These are phyloP conservation scores for Microctenopoma steveboyesi DNA, from an alignment of 2,797 vertebrate genomes.

Conservation along the genomic window DNA sequence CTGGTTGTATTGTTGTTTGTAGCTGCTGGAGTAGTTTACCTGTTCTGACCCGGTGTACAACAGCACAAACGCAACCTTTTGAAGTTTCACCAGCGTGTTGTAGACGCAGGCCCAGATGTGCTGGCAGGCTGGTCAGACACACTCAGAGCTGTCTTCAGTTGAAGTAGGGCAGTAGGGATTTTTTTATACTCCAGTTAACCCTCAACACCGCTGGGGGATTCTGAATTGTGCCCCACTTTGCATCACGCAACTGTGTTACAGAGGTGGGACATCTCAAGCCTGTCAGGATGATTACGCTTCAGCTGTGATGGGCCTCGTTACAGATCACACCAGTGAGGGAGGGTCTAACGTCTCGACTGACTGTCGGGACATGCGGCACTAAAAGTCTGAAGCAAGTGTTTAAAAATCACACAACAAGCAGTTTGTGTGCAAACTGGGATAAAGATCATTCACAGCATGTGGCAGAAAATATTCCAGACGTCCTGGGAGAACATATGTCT, in stretches of 20 bases:
- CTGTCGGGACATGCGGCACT: too few relatives aligned
- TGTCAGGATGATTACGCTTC: constrained; percentile 19
- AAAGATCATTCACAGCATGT: too few relatives aligned
- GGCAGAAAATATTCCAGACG: too few relatives aligned
- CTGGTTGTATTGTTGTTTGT: too few relatives aligned
- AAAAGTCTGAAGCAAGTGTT: neutral
- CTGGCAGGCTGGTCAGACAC: constrained; percentile 13
- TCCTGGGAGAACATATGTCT: too few relatives aligned
- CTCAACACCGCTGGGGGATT: constrained; percentile 30
- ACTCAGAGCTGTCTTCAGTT: constrained; percentile 19
- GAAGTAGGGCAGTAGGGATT: constrained; percentile 65
- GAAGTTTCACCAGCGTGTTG: neutral
- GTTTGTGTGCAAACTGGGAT: too few relatives aligned
- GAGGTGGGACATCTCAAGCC: constrained; percentile 26
- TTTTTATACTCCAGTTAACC: constrained; percentile 73
- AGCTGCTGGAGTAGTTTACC: too few relatives aligned
- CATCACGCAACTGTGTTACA: constrained; percentile 20
- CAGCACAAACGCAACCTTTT: neutral
- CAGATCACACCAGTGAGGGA: neutral
- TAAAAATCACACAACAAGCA: neutral
- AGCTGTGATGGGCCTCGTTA: constrained; percentile 13
- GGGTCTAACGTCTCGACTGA: neutral
- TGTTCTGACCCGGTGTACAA: too few relatives aligned
- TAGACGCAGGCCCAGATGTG: neutral
- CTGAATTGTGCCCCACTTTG: constrained; percentile 50